Conservation (phyloP, 2,797 vertebrate genomes). For the Oceanodroma leucorhoa region DNA sequence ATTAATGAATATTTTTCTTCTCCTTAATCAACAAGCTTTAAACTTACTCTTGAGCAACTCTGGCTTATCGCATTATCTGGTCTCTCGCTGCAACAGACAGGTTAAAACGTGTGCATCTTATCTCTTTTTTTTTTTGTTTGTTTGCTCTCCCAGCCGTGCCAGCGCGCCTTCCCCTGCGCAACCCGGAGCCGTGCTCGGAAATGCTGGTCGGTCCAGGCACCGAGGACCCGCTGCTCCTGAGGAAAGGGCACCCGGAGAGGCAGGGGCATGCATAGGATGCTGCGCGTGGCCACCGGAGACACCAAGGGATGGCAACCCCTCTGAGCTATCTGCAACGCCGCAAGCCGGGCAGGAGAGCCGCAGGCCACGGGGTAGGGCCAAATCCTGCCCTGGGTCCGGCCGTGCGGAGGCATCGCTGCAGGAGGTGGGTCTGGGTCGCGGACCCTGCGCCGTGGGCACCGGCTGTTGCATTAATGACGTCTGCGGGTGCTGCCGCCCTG, state of each 20-base stretch:
- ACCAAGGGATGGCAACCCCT: background rate
- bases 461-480: background rate
- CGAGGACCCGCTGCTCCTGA: background rate
- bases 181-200: accelerated
- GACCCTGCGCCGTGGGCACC: background rate
- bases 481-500: background rate
- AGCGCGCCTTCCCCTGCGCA: accelerated
- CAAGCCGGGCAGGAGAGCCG: background rate
- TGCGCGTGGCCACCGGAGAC: accelerated
- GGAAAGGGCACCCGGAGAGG: background rate
- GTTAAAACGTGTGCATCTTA: background rate
- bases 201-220: accelerated
- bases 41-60: background rate
- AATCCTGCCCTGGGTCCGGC: background rate
- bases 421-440: background rate
- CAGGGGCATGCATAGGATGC: background rate
- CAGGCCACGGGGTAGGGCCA: accelerated
- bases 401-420: accelerated
- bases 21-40: background rate
- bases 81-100: background rate
- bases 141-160: background rate
- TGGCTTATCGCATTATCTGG: accelerated
- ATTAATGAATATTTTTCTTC: background rate
- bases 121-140: background rate
- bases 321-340: background rate